Conservation (phyloP, 1,140 invertebrate species). For the Lamellibrachia luymesi region DNA sequence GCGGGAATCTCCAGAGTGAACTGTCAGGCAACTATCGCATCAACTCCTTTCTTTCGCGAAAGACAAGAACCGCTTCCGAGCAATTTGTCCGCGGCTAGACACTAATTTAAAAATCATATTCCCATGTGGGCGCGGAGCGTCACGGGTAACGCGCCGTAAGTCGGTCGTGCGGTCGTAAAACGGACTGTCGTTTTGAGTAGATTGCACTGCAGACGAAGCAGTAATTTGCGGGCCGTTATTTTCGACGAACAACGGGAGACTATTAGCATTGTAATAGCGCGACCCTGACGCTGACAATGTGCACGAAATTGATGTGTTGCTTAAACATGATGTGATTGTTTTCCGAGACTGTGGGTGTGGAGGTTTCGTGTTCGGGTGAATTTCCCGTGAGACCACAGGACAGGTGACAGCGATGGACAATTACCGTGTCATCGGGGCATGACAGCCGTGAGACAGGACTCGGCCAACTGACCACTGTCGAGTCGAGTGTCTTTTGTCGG, state of each 20-base stretch:
- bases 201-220: background rate
- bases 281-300: background rate
- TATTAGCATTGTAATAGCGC: background rate
- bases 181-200: background rate
- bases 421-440: background rate
- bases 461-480: background rate
- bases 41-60: background rate
- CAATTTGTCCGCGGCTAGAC: background rate
- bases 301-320: background rate
- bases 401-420: background rate
- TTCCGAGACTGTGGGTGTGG: background rate
- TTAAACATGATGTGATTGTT: background rate
- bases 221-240: background rate
- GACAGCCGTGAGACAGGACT: background rate
- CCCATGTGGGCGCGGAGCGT: background rate
- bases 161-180: background rate
- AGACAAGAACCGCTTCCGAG: background rate
- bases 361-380: background rate
- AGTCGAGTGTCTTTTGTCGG: background rate
- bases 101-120: background rate
- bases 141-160: background rate
- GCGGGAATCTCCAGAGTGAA: background rate
- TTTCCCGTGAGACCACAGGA: background rate
- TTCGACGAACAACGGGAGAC: background rate
- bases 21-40: background rate